Percentiles rank a stretch among this genome's conserved stretches.
phyloP scores from a whole-genome alignment of 2,113 vertebrate genomes.

The Ramphastos sulfuratus region DNA sequence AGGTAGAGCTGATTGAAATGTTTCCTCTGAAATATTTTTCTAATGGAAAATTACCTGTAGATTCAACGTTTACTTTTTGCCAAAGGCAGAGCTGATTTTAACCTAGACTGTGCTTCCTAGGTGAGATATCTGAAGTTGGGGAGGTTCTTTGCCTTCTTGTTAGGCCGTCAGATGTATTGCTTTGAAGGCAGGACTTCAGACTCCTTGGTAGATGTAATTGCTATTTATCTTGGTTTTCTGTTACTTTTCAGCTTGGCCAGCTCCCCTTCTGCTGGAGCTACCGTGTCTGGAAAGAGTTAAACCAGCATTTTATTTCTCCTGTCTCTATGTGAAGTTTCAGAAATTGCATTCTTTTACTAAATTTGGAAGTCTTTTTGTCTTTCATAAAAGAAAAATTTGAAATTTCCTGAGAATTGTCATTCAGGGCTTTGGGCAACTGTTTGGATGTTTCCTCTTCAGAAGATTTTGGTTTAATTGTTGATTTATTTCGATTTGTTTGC shows the following conservation, averaged over 20 bases:
- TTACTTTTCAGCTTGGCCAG: not conserved
- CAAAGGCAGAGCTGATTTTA: not conserved
- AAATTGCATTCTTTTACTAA: not conserved
- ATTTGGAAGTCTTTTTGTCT: not conserved
- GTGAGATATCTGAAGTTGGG: not conserved
- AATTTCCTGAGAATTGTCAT: not conserved
- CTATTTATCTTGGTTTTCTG: not conserved
- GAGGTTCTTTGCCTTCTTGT: not conserved
- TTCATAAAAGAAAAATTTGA: not conserved
- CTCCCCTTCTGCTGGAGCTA: not conserved
- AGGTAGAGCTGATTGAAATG: not conserved
- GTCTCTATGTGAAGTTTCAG: not conserved
- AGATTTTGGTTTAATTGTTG: not conserved
- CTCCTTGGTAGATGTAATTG: not conserved
- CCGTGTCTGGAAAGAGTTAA: not conserved
- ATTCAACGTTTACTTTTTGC: not conserved
- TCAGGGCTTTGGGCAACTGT: not conserved
- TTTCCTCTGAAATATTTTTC: not conserved
- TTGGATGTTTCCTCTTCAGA: not conserved
- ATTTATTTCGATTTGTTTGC: not conserved
- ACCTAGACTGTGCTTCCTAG: not conserved
- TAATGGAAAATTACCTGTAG: not conserved
- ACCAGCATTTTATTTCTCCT: not conserved
- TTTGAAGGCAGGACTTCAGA: fast-evolving
- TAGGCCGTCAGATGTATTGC: not conserved